phyloP scores from a whole-genome alignment of 1,140 invertebrate genomes.

The Neomicropteryx cornuta region DNA sequence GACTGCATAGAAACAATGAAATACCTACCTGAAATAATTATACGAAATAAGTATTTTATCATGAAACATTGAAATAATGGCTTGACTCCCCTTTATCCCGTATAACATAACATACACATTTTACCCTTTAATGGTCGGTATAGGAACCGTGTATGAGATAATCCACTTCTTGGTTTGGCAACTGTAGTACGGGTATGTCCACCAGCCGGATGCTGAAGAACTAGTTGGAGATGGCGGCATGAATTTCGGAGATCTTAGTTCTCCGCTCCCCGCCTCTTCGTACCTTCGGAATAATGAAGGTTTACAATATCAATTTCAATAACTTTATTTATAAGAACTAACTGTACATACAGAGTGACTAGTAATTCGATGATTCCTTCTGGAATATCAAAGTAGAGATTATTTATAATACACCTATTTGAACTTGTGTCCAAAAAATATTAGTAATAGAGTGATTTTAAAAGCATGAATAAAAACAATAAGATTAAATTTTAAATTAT shows the following conservation, averaged over 20 bases:
- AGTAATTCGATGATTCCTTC: slow-evolving; percentile 1
- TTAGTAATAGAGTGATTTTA: no score
- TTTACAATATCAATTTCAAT: slow-evolving; percentile 37
- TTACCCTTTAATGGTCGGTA: slow-evolving; percentile 49
- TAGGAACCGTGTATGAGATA: slow-evolving; percentile 64
- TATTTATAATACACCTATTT: no score
- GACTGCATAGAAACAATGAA: no score
- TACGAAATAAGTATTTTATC: no score
- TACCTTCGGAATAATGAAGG: slow-evolving; percentile 19
- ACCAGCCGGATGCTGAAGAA: slow-evolving; percentile 60
- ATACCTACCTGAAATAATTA: no score
- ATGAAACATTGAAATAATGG: no score
- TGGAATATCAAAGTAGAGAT: not conserved
- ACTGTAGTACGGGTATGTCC: slow-evolving; percentile 71
- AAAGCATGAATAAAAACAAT: no score
- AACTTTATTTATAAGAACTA: slow-evolving; percentile 1
- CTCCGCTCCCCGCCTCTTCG: slow-evolving; percentile 20
- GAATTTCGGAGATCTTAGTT: slow-evolving; percentile 57
- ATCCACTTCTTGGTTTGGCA: slow-evolving; percentile 61
- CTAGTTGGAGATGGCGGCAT: slow-evolving; percentile 51
- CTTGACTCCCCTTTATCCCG: no score
- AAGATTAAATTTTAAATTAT: no score
- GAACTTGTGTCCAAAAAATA: no score
- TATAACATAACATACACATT: no score
- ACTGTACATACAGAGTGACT: not conserved